These are phyloP conservation scores for Tetrao urogallus DNA, from an alignment of 2,113 vertebrate species.

Conservation along the genomic window DNA sequence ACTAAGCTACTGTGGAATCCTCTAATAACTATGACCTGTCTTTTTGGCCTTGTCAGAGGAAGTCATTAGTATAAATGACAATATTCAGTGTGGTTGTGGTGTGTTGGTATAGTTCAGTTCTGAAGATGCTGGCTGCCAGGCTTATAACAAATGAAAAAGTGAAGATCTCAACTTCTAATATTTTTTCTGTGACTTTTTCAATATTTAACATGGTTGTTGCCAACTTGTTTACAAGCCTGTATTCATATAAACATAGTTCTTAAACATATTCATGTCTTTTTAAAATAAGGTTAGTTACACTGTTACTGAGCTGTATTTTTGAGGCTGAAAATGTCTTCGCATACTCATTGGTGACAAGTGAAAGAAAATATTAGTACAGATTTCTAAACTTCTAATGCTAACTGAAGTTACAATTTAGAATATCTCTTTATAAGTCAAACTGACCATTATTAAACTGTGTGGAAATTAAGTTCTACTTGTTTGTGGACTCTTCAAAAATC, in stretches of 20 bases:
- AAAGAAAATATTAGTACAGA: background rate
- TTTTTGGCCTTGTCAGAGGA: background rate
- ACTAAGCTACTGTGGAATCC: background rate
- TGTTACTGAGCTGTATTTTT: constrained; percentile 1
- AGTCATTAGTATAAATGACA: background rate
- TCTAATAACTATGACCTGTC: background rate
- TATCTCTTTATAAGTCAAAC: background rate
- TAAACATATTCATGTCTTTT: constrained; percentile 19
- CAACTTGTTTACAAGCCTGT: constrained; percentile 32
- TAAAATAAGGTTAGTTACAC: background rate
- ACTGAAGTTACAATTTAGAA: background rate
- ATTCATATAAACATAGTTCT: constrained; percentile 54
- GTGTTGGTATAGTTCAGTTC: background rate
- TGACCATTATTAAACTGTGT: background rate
- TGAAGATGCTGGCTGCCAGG: constrained; percentile 22
- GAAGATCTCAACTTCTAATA: constrained; percentile 14
- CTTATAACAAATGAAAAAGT: background rate
- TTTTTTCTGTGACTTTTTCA: background rate
- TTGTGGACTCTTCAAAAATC: background rate
- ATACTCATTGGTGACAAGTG: background rate
- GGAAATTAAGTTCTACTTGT: background rate
- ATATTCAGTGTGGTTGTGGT: background rate
- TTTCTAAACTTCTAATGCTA: background rate
- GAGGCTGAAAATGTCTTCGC: background rate
- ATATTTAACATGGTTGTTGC: constrained; percentile 16